Percentiles rank a stretch among this genome's conserved stretches.
Evolutionary conservation across 1,140 invertebrate genomes (phyloP).

Genomic region (Pogonomyrmex californicus): DNA sequence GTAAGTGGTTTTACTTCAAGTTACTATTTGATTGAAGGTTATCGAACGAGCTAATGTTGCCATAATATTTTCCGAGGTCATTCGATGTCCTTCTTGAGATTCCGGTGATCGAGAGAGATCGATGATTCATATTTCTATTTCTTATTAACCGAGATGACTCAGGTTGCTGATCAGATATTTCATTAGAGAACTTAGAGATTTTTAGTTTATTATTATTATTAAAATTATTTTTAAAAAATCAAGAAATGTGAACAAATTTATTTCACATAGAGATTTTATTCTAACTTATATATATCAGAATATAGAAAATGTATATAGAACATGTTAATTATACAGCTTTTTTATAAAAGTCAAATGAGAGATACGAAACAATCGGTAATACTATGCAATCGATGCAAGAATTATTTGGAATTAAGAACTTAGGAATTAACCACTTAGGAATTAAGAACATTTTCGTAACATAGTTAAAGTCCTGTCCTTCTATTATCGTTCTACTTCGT

Average conservation of each 20-base stretch:
- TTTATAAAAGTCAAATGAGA: neutral
- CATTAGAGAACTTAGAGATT: neutral
- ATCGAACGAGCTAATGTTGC: conserved; percentile 42
- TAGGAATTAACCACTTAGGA: neutral
- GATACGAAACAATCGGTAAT: neutral
- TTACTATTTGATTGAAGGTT: conserved; percentile 43
- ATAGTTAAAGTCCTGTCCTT: conserved; percentile 17
- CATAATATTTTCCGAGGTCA: conserved; percentile 48
- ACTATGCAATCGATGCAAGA: conserved; percentile 5
- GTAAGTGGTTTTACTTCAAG: neutral
- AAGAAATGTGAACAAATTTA: neutral
- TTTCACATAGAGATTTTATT: neutral
- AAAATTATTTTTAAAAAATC: too few species aligned
- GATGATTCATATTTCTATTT: conserved; percentile 23
- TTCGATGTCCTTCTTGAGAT: conserved; percentile 52
- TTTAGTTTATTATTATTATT: neutral
- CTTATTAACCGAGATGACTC: conserved; percentile 7
- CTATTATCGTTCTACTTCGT: neutral
- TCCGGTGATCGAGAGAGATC: neutral
- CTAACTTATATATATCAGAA: neutral
- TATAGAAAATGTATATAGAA: neutral
- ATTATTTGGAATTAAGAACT: neutral
- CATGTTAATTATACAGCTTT: neutral
- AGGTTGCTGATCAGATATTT: neutral
- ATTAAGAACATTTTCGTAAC: conserved; percentile 20